Percentiles rank a stretch among this genome's conserved stretches.
phyloP scores from a whole-genome alignment of 2,113 vertebrate genomes.

The Noctilio leporinus region DNA sequence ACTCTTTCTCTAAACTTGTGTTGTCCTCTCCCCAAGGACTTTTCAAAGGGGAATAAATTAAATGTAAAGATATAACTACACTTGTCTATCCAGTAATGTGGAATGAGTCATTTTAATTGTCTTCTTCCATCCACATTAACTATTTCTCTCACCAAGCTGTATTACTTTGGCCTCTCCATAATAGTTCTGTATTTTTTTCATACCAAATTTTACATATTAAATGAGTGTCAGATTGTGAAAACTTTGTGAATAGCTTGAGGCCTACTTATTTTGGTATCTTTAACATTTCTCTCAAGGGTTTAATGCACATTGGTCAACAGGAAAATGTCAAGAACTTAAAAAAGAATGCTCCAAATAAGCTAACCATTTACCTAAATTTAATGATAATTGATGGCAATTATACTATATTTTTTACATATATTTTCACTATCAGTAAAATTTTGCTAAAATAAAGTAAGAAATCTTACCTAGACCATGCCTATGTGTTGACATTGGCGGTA shows the following conservation, averaged over 20 bases:
- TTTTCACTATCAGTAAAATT: background rate
- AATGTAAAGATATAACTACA: background rate
- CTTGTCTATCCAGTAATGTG: background rate
- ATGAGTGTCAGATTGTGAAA: background rate
- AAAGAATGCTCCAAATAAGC: background rate
- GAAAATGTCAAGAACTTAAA: background rate
- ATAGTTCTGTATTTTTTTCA: background rate
- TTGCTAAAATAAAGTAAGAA: background rate
- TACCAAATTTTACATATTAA: background rate
- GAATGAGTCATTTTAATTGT: background rate
- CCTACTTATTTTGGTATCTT: background rate
- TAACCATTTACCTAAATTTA: background rate
- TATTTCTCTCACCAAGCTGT: background rate
- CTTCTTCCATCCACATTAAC: background rate
- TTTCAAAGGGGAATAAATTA: background rate
- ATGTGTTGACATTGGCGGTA: constrained; percentile 86
- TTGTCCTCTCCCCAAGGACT: background rate
- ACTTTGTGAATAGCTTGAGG: background rate
- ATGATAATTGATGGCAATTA: background rate
- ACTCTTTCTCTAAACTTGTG: background rate
- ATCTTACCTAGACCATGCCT: constrained; percentile 85
- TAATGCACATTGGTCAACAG: background rate
- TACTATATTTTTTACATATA: background rate
- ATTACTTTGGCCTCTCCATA: background rate
- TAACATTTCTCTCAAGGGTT: background rate